Conservation (phyloP, 2,888 invertebrate species). For the Gari tellinella region DNA sequence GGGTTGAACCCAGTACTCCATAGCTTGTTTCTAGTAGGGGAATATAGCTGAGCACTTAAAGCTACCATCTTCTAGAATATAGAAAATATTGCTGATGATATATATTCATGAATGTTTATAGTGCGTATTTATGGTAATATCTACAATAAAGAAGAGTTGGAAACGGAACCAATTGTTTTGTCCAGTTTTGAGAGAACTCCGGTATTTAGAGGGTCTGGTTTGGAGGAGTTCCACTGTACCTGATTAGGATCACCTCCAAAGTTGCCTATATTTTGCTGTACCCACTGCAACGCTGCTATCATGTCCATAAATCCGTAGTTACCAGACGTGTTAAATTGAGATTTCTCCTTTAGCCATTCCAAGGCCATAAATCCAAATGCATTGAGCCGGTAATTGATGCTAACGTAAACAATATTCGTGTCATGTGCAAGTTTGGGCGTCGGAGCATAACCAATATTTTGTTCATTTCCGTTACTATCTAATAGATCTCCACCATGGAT, state of each 20-base stretch:
- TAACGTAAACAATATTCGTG: constrained; percentile 93
- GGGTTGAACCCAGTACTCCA: too few species aligned
- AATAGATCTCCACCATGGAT: constrained; percentile 77
- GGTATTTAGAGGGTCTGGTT: too few species aligned
- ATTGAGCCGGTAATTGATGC: constrained; percentile 92
- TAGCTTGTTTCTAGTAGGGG: too few species aligned
- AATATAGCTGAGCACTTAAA: too few species aligned
- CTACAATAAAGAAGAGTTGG: too few species aligned
- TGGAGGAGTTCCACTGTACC: too few species aligned
- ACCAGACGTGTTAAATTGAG: constrained; percentile 55
- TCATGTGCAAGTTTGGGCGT: constrained; percentile 91
- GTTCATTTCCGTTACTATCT: constrained; percentile 55
- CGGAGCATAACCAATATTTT: constrained; percentile 84
- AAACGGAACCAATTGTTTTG: too few species aligned
- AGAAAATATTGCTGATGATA: too few species aligned
- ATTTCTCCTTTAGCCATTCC: constrained; percentile 48
- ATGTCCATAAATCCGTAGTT: constrained; percentile 76
- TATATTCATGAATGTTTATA: too few species aligned
- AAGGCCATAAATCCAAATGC: constrained; percentile 91
- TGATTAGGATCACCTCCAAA: constrained; percentile 71
- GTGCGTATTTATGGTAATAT: too few species aligned
- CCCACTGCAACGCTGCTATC: constrained; percentile 67
- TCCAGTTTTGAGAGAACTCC: too few species aligned
- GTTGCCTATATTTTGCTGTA: constrained; percentile 64
- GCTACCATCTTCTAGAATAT: too few species aligned